Conservation (phyloP, 2,113 vertebrate species). For the Pseudolaguvia tuberculata region DNA sequence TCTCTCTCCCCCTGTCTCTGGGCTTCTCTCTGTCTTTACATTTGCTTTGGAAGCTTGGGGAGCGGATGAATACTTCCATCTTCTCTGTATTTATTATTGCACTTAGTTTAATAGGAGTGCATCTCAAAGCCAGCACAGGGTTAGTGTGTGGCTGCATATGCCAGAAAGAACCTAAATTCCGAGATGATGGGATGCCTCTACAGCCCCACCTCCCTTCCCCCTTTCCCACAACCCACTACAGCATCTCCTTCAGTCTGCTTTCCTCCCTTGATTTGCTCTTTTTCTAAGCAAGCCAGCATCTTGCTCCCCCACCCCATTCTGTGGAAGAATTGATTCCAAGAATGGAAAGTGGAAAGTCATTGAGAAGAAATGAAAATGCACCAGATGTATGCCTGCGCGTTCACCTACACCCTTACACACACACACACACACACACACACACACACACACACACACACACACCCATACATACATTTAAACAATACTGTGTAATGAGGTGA, state of each 20-base stretch:
- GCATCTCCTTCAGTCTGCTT: conserved; percentile 1
- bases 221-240: not conserved
- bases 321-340: conserved; percentile 43
- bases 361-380: conserved; percentile 52
- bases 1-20: not conserved
- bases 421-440: not conserved
- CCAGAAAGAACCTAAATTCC: conserved; percentile 28
- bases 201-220: not conserved
- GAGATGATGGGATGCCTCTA: conserved; percentile 48
- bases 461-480: conserved; percentile 9
- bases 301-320: conserved; percentile 27
- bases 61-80: conserved; percentile 55
- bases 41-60: not conserved
- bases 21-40: not conserved
- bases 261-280: not conserved
- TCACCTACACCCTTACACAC: not conserved
- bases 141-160: conserved; percentile 31
- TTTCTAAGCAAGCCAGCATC: not conserved
- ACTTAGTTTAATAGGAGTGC: conserved; percentile 60
- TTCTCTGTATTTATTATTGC: conserved; percentile 58
- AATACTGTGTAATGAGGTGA: conserved; percentile 41
- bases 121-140: conserved; percentile 38
- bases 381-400: conserved; percentile 9
- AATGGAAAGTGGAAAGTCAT: conserved; percentile 48
- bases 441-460: too few species aligned